Conservation (phyloP, 2,888 invertebrate genomes). For the Hirtodrosophila trivittata region DNA sequence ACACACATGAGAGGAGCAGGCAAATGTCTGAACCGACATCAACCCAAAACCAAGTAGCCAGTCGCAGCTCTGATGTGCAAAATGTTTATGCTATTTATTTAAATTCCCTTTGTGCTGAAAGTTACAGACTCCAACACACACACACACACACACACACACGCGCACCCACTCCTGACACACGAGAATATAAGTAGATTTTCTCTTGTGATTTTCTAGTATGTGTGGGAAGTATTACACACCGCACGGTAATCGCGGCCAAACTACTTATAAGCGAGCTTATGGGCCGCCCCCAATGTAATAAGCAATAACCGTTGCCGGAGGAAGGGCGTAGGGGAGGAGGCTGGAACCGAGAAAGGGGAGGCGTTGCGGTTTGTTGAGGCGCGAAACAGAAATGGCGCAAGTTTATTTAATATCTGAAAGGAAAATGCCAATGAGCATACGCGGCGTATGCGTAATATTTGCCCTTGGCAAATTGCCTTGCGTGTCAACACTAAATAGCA, state of each 20-base stretch:
- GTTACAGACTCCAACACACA: constrained; percentile 13
- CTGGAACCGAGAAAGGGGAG: background rate
- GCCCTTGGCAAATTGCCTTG: constrained; percentile 81
- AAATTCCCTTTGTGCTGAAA: constrained; percentile 53
- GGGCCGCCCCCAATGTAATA: constrained; percentile 48
- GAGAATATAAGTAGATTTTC: constrained; percentile 52
- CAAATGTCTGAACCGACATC: background rate
- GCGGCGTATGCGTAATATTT: constrained; percentile 64
- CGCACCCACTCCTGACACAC: constrained; percentile 24
- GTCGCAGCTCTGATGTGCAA: constrained; percentile 35
- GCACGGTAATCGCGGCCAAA: constrained; percentile 45
- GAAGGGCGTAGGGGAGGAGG: background rate
- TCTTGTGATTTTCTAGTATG: constrained; percentile 52
- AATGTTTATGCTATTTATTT: constrained; percentile 72
- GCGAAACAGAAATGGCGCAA: constrained; percentile 70
- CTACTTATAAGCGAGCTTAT: constrained; percentile 33
- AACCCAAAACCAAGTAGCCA: constrained; percentile 8
- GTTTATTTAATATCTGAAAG: constrained; percentile 75
- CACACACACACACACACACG: constrained; percentile 10
- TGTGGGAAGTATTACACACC: constrained; percentile 33
- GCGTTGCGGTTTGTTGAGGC: constrained; percentile 51
- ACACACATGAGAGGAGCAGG: constrained; percentile 46
- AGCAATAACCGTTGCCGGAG: constrained; percentile 64
- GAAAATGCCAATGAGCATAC: constrained; percentile 22
- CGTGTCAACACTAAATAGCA: constrained; percentile 82